Base-by-base conservation (phyloP, 1,140 invertebrate species). In the Drosophila auraria region DNA sequence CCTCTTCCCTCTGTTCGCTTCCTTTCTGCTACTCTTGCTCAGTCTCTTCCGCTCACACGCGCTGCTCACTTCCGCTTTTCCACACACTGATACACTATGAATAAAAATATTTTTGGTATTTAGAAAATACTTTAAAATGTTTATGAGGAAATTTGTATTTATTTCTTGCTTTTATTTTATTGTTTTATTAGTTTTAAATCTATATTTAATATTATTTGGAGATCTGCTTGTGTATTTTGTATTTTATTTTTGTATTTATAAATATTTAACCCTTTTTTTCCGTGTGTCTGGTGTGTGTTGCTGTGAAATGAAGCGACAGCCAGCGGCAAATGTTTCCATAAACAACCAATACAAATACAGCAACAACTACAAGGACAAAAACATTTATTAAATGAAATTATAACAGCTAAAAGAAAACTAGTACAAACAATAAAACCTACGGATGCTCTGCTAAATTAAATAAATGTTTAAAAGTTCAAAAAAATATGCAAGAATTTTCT, bases 271-370 rank as follows among this genome's bases (percentile, higher is more conserved):
- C 33, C 7, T 23, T 23, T 23, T 23, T 56, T 56, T 56, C 4
- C 4, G 33, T 75, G 63, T 68, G 64, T 54, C 14, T n/a, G 44
- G 61, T 59, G 45, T 77, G 57, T 65, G 74, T 49, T 57, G 59
- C 78, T 74, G 80, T 76, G 76, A 87, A 91, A 73, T 87, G 74
- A 87, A 87, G 87, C 80, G 86, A 86, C 87, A 86, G 87, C 78
- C 82, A 66, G 74, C 76, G 87, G 84, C 81, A 89, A 87, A 87
- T 89, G 84, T 89, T 84, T 81, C 84, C 84, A 83, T 89, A 89
- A 83, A 84, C 83, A 87, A 87, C 69, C 83, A 84, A 50, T 49
- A 69, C 33, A 47, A 65, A 63, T 27, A 12, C 45, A 53, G 38
- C 65, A 72, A 79, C 68, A 73, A 72, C 68, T 61, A 72, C 23